A percentile compares a stretch with the other conserved stretches of the same genome.
Conservation (phyloP, 2,113 vertebrate genomes). For the Macroglossus sobrinus region DNA sequence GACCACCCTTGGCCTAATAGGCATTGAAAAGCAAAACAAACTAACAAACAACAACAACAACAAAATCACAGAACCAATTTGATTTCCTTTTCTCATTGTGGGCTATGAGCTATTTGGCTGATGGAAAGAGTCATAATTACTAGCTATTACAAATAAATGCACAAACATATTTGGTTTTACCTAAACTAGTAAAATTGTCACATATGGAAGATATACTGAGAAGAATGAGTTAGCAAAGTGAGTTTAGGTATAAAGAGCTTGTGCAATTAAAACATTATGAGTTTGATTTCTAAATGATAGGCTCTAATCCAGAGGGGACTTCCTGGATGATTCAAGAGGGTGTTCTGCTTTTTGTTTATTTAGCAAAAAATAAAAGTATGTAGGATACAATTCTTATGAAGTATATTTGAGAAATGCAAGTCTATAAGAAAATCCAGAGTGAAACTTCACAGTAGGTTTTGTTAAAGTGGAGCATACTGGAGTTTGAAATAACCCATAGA, state of each 20-base stretch:
- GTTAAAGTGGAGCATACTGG: background rate
- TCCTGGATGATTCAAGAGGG: background rate
- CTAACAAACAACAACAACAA: background rate
- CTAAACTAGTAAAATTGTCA: background rate
- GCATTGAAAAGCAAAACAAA: background rate
- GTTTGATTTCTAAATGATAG: background rate
- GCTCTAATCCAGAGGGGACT: background rate
- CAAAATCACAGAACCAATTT: background rate
- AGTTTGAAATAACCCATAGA: background rate
- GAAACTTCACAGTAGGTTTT: background rate
- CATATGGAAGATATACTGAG: background rate
- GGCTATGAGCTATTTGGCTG: background rate
- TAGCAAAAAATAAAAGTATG: background rate
- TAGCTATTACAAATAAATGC: background rate
- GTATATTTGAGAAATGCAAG: background rate
- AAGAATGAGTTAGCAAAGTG: background rate
- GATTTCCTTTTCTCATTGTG: background rate
- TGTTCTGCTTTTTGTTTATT: background rate
- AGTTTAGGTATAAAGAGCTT: background rate
- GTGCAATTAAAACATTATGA: background rate
- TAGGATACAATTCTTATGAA: background rate
- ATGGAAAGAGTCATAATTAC: background rate
- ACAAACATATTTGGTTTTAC: background rate
- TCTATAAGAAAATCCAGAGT: background rate
- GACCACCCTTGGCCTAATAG: background rate